Percentiles rank a stretch among this genome's conserved stretches.
These are phyloP conservation scores for Sweltsa coloradensis DNA, from an alignment of 1,140 invertebrate species.

Conservation along the genomic window DNA sequence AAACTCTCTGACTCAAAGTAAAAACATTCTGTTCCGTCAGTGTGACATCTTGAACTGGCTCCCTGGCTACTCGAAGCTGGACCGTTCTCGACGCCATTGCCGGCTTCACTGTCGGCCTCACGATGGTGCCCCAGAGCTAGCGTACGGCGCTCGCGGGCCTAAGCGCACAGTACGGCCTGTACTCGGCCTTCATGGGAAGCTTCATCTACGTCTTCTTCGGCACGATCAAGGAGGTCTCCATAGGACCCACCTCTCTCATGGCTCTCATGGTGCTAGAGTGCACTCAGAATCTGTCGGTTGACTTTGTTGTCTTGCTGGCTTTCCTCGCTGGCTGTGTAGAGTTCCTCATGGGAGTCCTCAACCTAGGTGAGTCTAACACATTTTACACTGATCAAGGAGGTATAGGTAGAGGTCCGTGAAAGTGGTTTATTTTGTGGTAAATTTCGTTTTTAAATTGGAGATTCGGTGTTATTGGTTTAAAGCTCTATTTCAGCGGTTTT, in stretches of 20 bases:
- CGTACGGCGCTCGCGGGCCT: slow-evolving; percentile 49
- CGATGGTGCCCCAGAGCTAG: slow-evolving; percentile 53
- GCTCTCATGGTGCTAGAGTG: slow-evolving; percentile 38
- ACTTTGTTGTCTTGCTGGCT: slow-evolving; percentile 43
- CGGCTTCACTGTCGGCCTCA: slow-evolving; percentile 51
- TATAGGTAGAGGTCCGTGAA: too few relatives aligned
- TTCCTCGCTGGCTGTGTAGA: slow-evolving; percentile 45
- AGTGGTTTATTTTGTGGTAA: too few relatives aligned
- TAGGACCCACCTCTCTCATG: slow-evolving; percentile 47
- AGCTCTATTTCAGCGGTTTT: too few relatives aligned
- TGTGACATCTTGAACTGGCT: slow-evolving; percentile 39
- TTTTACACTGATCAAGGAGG: too few relatives aligned
- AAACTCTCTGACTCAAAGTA: too few relatives aligned
- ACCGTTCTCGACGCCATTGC: slow-evolving; percentile 40
- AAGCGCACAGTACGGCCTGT: slow-evolving; percentile 48
- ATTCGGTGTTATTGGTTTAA: too few relatives aligned
- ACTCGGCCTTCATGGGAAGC: slow-evolving; percentile 56
- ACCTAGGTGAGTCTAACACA: slow-evolving; percentile 41
- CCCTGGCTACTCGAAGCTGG: slow-evolving; percentile 33
- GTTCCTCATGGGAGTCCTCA: slow-evolving; percentile 41
- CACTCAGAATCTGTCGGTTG: slow-evolving; percentile 27
- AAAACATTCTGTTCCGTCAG: slow-evolving; percentile 12
- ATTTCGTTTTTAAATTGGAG: too few relatives aligned
- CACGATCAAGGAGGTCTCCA: slow-evolving; percentile 48
- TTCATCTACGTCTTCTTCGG: slow-evolving; percentile 55